Conservation (phyloP, 2,797 vertebrate genomes). For the Lindbergichthys nudifrons region DNA sequence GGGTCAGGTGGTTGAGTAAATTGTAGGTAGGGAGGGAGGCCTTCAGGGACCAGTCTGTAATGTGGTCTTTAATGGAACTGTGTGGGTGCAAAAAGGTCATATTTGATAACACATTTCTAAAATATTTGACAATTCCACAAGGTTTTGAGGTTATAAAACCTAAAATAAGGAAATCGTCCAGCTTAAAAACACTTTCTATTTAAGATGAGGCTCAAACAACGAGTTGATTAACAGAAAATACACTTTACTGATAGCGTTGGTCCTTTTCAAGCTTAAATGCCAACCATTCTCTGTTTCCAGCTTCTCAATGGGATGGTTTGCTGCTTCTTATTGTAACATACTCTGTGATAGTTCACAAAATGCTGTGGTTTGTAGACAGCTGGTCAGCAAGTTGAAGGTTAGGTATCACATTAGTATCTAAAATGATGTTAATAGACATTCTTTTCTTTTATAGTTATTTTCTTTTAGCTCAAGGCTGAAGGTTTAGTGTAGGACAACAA, state of each 20-base stretch:
- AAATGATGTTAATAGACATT: background rate
- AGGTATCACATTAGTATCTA: background rate
- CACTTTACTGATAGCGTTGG: background rate
- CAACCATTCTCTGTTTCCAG: background rate
- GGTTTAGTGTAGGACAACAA: background rate
- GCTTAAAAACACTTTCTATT: background rate
- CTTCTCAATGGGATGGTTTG: background rate
- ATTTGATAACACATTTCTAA: background rate
- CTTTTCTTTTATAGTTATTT: background rate
- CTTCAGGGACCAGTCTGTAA: background rate
- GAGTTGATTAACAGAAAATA: too few relatives aligned
- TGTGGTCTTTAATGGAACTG: background rate
- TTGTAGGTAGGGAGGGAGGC: constrained; percentile 2
- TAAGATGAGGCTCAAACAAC: background rate
- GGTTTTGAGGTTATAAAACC: background rate
- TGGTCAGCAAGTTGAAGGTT: background rate
- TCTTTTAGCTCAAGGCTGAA: background rate
- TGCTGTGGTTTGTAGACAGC: background rate
- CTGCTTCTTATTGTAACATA: background rate
- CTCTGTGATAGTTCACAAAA: background rate
- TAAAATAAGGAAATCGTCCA: background rate
- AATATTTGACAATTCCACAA: background rate
- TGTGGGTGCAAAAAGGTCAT: constrained; percentile 4
- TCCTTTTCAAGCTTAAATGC: background rate
- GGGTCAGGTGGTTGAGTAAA: constrained; percentile 9